Conservation (phyloP, 2,797 vertebrate genomes). For the Pseudopleuronectes americanus region DNA sequence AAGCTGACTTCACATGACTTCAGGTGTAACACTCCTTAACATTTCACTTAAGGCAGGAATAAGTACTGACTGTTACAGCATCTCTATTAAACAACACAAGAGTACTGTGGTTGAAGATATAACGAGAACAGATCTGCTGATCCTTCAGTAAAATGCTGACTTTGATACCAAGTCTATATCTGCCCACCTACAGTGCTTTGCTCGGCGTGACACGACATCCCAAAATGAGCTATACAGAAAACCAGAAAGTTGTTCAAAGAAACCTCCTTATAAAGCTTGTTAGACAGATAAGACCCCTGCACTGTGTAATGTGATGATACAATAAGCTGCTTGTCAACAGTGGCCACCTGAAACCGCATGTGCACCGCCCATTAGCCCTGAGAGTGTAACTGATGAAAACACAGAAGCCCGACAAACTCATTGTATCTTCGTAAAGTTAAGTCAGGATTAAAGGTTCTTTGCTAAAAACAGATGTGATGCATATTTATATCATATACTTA, state of each 20-base stretch:
- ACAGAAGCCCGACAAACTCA: neutral
- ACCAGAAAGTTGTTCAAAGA: conserved; percentile 1
- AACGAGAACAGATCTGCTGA: neutral
- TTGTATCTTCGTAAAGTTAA: too few relatives aligned
- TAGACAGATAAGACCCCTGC: neutral
- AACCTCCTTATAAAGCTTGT: neutral
- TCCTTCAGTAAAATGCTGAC: neutral
- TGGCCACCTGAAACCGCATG: neutral
- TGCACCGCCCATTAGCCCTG: conserved; percentile 9
- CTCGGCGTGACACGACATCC: too few relatives aligned
- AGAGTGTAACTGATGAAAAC: conserved; percentile 11
- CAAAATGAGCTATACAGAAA: neutral
- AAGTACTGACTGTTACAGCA: neutral
- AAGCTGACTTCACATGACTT: neutral
- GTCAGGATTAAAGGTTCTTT: too few relatives aligned
- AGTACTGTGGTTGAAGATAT: neutral
- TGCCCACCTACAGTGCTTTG: neutral
- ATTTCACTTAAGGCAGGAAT: neutral
- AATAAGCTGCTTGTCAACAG: conserved; percentile 2
- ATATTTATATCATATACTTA: too few relatives aligned
- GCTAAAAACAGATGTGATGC: too few relatives aligned
- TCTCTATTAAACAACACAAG: neutral
- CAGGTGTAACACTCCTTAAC: too few relatives aligned
- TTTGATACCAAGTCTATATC: neutral
- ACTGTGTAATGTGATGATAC: conserved; percentile 17